phyloP scores from a whole-genome alignment of 2,888 invertebrate genomes.

The Lasioglossum vierecki region DNA sequence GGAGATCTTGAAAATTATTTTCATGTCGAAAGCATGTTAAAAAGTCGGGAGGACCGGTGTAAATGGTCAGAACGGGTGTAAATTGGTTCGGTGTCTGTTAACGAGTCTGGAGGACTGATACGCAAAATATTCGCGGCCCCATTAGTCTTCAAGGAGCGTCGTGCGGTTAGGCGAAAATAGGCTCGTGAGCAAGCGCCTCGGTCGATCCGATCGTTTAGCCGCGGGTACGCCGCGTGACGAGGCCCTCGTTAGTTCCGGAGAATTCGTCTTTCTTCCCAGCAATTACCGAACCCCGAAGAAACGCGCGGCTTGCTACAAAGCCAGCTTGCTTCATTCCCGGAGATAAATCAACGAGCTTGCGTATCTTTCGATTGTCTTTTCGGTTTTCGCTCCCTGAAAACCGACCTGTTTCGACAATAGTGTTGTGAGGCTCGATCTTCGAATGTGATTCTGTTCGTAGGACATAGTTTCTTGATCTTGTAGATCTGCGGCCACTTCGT shows the following conservation, averaged over 20 bases:
- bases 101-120: constrained; percentile 33
- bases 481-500: not conserved
- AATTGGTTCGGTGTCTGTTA: constrained; percentile 63
- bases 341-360: constrained; percentile 49
- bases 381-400: not conserved
- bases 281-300: constrained; percentile 57
- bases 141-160: constrained; percentile 61
- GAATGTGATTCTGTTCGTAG: not conserved
- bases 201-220: constrained; percentile 56
- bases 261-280: constrained; percentile 72
- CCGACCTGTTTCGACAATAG: not conserved
- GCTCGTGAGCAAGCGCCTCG: constrained; percentile 21
- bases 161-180: constrained; percentile 38
- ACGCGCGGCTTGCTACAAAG: constrained; percentile 61
- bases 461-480: not conserved
- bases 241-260: constrained; percentile 77
- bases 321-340: constrained; percentile 54
- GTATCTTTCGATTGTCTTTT: constrained; percentile 12
- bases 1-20: too few relatives aligned
- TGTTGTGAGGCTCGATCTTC: not conserved
- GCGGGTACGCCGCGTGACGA: constrained; percentile 51
- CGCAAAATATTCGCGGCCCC: constrained; percentile 71
- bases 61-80: constrained; percentile 46
- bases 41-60: not conserved
- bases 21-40: too few relatives aligned